These are phyloP conservation scores for Nemotelus pantherinus DNA, from an alignment of 2,888 invertebrate species.

Conservation along the genomic window DNA sequence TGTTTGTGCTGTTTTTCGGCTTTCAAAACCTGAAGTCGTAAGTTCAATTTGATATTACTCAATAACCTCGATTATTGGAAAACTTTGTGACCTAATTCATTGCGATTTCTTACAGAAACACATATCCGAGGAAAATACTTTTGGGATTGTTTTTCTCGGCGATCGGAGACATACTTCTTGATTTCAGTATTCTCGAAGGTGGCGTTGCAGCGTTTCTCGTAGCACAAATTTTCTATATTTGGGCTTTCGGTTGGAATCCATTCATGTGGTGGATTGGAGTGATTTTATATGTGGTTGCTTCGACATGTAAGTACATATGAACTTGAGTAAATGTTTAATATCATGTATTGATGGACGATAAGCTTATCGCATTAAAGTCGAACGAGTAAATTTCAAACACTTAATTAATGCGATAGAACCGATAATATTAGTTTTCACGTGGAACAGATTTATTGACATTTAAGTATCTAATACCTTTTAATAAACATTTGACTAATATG, in stretches of 20 bases:
- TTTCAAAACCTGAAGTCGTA: conserved; percentile 74
- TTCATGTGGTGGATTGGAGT: conserved; percentile 69
- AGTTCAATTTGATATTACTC: conserved; percentile 55
- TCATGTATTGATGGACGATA: not conserved
- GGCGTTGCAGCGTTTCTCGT: conserved; percentile 86
- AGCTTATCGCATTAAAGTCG: too few relatives aligned
- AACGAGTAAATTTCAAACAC: too few relatives aligned
- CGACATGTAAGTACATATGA: conserved; percentile 64
- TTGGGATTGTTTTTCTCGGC: conserved; percentile 83
- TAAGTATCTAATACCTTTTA: too few relatives aligned
- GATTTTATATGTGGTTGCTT: conserved; percentile 66
- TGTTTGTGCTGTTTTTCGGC: conserved; percentile 80
- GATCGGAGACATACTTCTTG: conserved; percentile 84
- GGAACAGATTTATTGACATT: too few relatives aligned
- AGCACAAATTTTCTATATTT: conserved; percentile 81
- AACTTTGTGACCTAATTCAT: not conserved
- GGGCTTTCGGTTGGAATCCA: conserved; percentile 81
- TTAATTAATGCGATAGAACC: too few relatives aligned
- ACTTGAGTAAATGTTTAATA: conserved; percentile 1
- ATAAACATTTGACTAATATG: too few relatives aligned
- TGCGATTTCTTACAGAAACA: conserved; percentile 66
- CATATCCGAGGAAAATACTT: conserved; percentile 78
- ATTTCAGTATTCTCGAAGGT: conserved; percentile 66
- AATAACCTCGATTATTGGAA: not conserved
- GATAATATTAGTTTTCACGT: too few relatives aligned